phyloP scores from a whole-genome alignment of 2,797 vertebrate species.

The Acanthurus leucopareius region DNA sequence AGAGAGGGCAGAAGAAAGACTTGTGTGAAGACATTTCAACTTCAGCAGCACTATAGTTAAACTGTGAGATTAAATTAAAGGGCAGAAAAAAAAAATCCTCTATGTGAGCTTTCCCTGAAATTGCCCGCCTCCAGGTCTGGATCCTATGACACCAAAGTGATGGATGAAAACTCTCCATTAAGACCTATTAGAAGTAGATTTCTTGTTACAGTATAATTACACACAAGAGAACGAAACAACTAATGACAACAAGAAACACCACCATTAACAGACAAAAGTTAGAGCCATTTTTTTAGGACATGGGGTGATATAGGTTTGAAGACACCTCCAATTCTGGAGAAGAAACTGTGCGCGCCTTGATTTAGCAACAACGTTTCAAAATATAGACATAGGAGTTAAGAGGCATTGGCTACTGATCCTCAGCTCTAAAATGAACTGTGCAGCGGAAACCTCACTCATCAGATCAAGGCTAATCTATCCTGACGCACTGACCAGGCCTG shows the following conservation, averaged over 20 bases:
- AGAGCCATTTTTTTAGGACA: neutral
- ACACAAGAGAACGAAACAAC: conserved; percentile 38
- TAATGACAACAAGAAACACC: conserved; percentile 6
- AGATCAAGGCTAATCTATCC: conserved; percentile 67
- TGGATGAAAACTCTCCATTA: conserved; percentile 60
- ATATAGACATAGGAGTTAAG: conserved; percentile 2
- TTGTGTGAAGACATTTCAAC: conserved; percentile 12
- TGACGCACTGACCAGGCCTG: conserved; percentile 46
- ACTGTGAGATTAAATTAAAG: conserved; percentile 49
- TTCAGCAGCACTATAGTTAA: conserved; percentile 32
- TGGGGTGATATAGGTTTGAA: conserved; percentile 6
- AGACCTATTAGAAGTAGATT: conserved; percentile 39
- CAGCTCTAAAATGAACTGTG: conserved; percentile 27
- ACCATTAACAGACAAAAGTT: neutral
- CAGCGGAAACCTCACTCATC: conserved; percentile 60
- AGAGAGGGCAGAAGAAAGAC: conserved; percentile 9
- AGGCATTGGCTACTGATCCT: conserved; percentile 7
- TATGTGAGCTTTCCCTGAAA: conserved; percentile 48
- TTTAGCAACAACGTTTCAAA: conserved; percentile 25
- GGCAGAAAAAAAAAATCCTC: conserved; percentile 24
- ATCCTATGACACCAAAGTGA: conserved; percentile 56
- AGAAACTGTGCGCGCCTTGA: neutral
- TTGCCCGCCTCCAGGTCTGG: conserved; percentile 35
- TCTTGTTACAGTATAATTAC: conserved; percentile 40
- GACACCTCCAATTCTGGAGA: too few relatives aligned